A percentile compares a stretch with the other conserved stretches of the same genome.
phyloP scores from a whole-genome alignment of 2,888 invertebrate species.

The Nomada ruficornis region DNA sequence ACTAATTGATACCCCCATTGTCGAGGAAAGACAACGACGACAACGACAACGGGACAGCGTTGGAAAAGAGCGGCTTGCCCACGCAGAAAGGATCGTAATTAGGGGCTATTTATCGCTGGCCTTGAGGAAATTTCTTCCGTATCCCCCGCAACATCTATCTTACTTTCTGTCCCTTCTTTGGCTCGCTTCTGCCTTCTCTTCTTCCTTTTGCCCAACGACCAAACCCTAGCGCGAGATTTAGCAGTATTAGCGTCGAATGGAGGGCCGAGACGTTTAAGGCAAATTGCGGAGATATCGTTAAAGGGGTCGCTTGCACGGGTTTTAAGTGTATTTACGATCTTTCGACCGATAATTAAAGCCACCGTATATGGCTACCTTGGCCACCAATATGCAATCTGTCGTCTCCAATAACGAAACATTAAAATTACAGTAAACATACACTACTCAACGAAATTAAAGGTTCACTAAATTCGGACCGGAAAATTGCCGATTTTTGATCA shows the following conservation, averaged over 20 bases:
- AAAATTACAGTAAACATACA: no score
- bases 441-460: not conserved
- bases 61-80: conserved; percentile 32
- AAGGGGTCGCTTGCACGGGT: conserved; percentile 53
- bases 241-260: conserved; percentile 69
- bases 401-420: not conserved
- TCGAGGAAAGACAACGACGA: conserved; percentile 47
- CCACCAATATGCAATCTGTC: conserved; percentile 35
- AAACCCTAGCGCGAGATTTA: conserved; percentile 66
- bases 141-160: conserved; percentile 70
- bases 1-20: conserved; percentile 70
- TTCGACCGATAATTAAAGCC: conserved; percentile 65
- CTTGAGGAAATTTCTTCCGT: conserved; percentile 71
- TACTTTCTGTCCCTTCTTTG: conserved; percentile 53
- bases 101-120: conserved; percentile 72
- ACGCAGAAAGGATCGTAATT: conserved; percentile 68
- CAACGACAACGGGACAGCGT: conserved; percentile 22
- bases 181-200: conserved; percentile 2
- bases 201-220: conserved; percentile 17
- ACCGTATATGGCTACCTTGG: conserved; percentile 17
- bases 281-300: conserved; percentile 71
- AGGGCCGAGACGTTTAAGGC: conserved; percentile 66
- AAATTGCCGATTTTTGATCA: no score
- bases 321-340: conserved; percentile 68
- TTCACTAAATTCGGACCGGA: not conserved